Conservation (phyloP, 2,113 vertebrate species). For the Cromileptes altivelis region DNA sequence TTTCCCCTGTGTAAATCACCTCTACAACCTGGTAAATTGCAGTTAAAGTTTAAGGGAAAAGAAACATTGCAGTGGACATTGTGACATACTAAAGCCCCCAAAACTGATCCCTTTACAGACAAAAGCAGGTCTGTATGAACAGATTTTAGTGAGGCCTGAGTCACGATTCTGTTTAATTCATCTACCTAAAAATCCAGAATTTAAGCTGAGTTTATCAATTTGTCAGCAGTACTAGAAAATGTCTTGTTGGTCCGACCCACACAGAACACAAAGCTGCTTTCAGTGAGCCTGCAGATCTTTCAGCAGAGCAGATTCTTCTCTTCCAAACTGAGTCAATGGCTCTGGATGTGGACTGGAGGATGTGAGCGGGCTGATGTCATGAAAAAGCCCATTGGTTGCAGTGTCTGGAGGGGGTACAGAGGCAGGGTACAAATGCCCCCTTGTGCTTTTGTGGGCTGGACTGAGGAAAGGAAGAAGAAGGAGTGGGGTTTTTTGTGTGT, state of each 20-base stretch:
- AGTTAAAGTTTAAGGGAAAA: background rate
- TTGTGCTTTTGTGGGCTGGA: constrained; percentile 67
- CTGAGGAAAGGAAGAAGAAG: constrained; percentile 51
- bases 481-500: constrained; percentile 55
- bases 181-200: constrained; percentile 5
- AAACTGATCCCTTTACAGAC: background rate
- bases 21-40: background rate
- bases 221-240: constrained; percentile 20
- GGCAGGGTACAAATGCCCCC: constrained; percentile 71
- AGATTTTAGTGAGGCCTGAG: background rate
- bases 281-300: constrained; percentile 47
- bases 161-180: background rate
- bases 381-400: constrained; percentile 65
- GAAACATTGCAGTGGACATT: background rate
- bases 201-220: background rate
- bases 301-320: constrained; percentile 59
- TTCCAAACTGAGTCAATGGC: constrained; percentile 55
- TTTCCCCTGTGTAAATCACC: background rate
- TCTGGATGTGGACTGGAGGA: constrained; percentile 63
- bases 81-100: background rate
- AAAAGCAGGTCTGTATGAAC: background rate
- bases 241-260: constrained; percentile 26
- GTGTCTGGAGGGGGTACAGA: constrained; percentile 64
- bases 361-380: constrained; percentile 70
- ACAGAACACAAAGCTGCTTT: constrained; percentile 33